These are phyloP conservation scores for Arnoldichthys spilopterus DNA, from an alignment of 2,797 vertebrate genomes.

Conservation along the genomic window DNA sequence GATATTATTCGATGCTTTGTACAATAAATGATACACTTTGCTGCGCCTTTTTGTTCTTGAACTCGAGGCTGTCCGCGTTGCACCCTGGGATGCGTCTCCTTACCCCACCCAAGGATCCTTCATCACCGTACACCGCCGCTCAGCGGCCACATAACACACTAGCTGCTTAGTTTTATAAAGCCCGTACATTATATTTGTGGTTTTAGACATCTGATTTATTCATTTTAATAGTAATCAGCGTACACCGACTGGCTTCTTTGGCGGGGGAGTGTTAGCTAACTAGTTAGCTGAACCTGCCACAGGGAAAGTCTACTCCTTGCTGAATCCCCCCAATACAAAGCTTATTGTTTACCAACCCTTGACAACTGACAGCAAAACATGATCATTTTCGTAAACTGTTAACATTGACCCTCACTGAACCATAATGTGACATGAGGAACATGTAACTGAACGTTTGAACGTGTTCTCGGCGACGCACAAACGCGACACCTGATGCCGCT, in stretches of 20 bases:
- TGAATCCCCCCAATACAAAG: not conserved
- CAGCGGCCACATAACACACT: not conserved
- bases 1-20: not conserved
- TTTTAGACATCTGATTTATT: not conserved
- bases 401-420: not conserved
- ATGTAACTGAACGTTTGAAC: too few relatives aligned
- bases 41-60: not conserved
- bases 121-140: slow-evolving; percentile 22
- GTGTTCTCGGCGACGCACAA: slow-evolving; percentile 4
- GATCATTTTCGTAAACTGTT: too few relatives aligned
- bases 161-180: too few relatives aligned
- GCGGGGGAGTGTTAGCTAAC: not conserved
- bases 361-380: not conserved
- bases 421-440: not conserved
- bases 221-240: not conserved
- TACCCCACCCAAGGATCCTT: slow-evolving; percentile 57
- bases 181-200: not conserved
- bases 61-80: slow-evolving; percentile 19
- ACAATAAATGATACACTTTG: not conserved
- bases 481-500: slow-evolving; percentile 52
- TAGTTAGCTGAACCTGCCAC: not conserved
- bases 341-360: not conserved
- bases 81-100: slow-evolving; percentile 58
- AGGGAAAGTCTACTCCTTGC: not conserved
- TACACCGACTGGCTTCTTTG: not conserved